Conservation (phyloP, 2,113 vertebrate genomes). For the Mesitornis unicolor region DNA sequence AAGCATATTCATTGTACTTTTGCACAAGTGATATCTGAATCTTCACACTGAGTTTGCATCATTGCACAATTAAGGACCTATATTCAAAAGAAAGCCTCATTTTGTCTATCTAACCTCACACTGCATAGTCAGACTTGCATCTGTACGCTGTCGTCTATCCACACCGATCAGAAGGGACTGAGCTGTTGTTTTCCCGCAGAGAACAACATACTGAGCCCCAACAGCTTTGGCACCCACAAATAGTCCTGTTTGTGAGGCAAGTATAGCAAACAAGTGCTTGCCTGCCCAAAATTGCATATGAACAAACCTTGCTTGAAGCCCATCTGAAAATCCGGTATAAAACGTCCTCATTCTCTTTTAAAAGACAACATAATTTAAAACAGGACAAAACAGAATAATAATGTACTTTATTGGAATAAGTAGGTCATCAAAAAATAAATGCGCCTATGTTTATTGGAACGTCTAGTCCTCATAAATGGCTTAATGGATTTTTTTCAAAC, state of each 20-base stretch:
- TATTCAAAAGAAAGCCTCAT: not conserved
- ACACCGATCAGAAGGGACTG: not conserved
- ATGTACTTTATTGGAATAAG: constrained; percentile 64
- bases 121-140: not conserved
- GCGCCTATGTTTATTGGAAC: constrained; percentile 53
- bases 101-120: not conserved
- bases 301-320: not conserved
- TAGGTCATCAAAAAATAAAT: constrained; percentile 70
- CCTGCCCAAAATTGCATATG: not conserved
- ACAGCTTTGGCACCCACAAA: not conserved
- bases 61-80: not conserved
- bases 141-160: not conserved
- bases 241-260: not conserved
- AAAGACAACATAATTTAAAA: constrained; percentile 57
- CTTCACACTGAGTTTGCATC: not conserved
- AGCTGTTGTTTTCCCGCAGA: not conserved
- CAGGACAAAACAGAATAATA: constrained; percentile 62
- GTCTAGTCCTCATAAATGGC: constrained; percentile 62
- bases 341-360: constrained; percentile 31
- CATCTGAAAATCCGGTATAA: constrained; percentile 23
- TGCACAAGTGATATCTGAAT: not conserved
- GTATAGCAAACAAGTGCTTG: not conserved
- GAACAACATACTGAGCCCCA: not conserved
- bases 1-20: not conserved
- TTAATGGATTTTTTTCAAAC: constrained; percentile 71